Conservation (phyloP, 2,113 vertebrate species). For the Uropsilus gracilis region DNA sequence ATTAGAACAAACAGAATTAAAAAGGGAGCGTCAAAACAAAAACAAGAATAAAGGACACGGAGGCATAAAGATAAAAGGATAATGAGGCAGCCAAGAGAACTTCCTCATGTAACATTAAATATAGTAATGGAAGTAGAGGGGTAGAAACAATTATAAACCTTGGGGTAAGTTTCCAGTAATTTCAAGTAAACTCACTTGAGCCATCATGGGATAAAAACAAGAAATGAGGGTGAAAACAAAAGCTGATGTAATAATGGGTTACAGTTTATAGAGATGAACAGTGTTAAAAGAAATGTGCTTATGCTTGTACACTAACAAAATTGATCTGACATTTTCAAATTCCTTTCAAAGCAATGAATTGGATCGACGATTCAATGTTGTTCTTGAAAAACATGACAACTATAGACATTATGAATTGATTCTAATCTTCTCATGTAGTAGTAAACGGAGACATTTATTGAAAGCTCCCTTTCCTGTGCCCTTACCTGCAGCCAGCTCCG, state of each 20-base stretch:
- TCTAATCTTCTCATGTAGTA: background rate
- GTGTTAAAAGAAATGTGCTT: constrained; percentile 12
- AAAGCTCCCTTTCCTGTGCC: background rate
- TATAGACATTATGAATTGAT: background rate
- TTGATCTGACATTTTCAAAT: constrained; percentile 31
- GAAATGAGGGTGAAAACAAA: constrained; percentile 22
- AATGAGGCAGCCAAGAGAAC: background rate
- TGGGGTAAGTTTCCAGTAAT: background rate
- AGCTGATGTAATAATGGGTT: background rate
- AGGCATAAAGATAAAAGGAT: background rate
- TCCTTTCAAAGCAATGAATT: constrained; percentile 38
- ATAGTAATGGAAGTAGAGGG: background rate
- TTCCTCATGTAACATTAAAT: background rate
- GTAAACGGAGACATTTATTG: background rate
- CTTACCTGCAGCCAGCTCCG: constrained; percentile 90
- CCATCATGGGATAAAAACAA: background rate
- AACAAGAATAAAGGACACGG: background rate
- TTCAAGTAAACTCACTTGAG: background rate
- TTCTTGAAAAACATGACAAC: background rate
- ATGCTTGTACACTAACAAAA: constrained; percentile 11
- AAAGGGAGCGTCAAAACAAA: background rate
- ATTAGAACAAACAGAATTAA: background rate
- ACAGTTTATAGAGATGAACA: background rate
- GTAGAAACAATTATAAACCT: background rate
- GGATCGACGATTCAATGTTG: background rate